Conservation (phyloP, 2,888 invertebrate species). For the Hemaris fuciformis region DNA sequence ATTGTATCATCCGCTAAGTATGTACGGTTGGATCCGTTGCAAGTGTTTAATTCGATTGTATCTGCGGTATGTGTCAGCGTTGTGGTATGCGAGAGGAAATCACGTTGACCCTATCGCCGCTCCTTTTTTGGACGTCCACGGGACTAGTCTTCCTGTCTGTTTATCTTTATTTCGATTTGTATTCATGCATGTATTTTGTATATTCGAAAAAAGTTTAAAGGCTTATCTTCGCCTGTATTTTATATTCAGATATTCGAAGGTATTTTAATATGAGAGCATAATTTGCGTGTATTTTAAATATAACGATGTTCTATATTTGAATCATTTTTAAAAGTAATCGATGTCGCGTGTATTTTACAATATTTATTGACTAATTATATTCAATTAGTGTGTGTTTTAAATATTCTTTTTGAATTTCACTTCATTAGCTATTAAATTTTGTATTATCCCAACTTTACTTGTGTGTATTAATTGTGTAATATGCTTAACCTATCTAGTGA, state of each 20-base stretch:
- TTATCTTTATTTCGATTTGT: constrained; percentile 15
- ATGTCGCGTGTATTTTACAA: not conserved
- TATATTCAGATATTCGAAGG: not conserved
- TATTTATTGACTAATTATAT: not conserved
- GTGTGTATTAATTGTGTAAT: no score
- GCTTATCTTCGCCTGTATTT: not conserved
- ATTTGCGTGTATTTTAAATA: not conserved
- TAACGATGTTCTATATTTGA: no score
- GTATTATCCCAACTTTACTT: no score
- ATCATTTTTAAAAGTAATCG: not conserved
- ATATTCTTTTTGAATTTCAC: no score
- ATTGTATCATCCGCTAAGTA: constrained; percentile 63
- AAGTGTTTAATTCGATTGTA: constrained; percentile 69
- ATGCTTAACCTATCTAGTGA: not conserved
- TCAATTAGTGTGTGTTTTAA: not conserved
- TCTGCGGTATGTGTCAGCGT: constrained; percentile 65
- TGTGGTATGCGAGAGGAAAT: constrained; percentile 75
- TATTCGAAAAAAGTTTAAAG: not conserved
- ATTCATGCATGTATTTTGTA: constrained; percentile 13
- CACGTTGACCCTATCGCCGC: constrained; percentile 69
- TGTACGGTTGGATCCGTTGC: constrained; percentile 61
- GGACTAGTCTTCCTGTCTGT: constrained; percentile 57
- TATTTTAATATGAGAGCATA: no score
- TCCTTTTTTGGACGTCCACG: constrained; percentile 68
- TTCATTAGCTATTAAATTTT: no score